Evolutionary conservation across 2,888 invertebrate genomes (phyloP).

Genomic region (Acanthosepion lycidas): DNA sequence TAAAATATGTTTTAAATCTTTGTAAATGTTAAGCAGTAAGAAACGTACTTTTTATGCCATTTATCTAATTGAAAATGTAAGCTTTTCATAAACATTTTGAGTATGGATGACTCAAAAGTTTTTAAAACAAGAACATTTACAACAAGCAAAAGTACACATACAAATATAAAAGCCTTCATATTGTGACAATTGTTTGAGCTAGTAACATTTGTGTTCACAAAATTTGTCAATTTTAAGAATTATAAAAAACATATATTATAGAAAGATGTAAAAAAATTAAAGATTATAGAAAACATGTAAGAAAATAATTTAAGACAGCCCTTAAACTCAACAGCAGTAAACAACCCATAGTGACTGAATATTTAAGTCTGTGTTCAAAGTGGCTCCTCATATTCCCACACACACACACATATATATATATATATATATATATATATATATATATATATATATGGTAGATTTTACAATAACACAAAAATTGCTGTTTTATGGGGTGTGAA

Average conservation of each 20-base stretch:
- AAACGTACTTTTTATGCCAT: neutral
- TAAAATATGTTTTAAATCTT: neutral
- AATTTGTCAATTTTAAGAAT: neutral
- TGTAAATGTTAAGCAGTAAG: neutral
- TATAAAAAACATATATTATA: neutral
- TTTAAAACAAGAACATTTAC: neutral
- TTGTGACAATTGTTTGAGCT: neutral
- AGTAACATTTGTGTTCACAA: neutral
- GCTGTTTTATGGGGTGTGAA: neutral
- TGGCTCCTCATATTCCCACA: neutral
- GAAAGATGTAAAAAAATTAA: too few species aligned
- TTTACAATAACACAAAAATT: neutral
- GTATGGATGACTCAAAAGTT: neutral
- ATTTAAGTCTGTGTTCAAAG: neutral
- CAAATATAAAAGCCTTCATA: too few species aligned
- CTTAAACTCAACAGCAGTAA: too few species aligned
- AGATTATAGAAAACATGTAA: too few species aligned
- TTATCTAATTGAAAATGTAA: neutral
- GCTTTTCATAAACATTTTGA: neutral
- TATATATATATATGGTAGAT: neutral
- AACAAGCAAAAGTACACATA: neutral
- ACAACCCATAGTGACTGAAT: too few species aligned
- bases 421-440: too few species aligned
- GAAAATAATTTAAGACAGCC: too few species aligned
- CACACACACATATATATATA: too few species aligned